phyloP scores from a whole-genome alignment of 2,888 invertebrate genomes.

The Blastobasis adustella region DNA sequence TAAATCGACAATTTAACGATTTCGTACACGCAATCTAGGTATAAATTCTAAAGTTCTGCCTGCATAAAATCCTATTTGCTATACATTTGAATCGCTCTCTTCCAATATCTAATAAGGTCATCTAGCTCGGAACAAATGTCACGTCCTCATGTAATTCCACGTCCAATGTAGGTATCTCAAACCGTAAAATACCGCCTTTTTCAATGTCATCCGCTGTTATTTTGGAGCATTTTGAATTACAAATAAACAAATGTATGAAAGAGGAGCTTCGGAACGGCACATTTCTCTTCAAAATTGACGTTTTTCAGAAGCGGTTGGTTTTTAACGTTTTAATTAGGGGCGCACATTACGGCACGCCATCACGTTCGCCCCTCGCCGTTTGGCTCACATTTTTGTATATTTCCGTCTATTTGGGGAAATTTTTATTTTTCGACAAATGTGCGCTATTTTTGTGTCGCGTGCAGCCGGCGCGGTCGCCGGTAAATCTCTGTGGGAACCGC shows the following conservation, averaged over 20 bases:
- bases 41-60: not conserved
- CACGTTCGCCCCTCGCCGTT: conserved; percentile 71
- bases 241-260: conserved; percentile 67
- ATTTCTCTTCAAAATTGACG: conserved; percentile 74
- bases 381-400: conserved; percentile 72
- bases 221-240: too few relatives aligned
- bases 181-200: too few relatives aligned
- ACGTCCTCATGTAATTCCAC: too few relatives aligned
- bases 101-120: too few relatives aligned
- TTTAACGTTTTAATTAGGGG: conserved; percentile 76
- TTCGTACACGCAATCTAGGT: conserved; percentile 27
- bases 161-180: too few relatives aligned
- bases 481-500: conserved; percentile 73
- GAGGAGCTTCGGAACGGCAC: conserved; percentile 66
- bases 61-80: too few relatives aligned
- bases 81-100: too few relatives aligned
- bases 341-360: conserved; percentile 72
- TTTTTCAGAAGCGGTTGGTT: conserved; percentile 72
- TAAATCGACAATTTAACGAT: conserved; percentile 47
- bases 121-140: too few relatives aligned
- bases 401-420: conserved; percentile 73
- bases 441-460: conserved; percentile 70
- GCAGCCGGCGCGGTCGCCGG: conserved; percentile 64
- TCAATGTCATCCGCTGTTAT: too few relatives aligned
- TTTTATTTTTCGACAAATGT: conserved; percentile 74